Evolutionary conservation across 64 coral and sea anemone species (phyloP).

Genomic region (Montipora capricornis): DNA sequence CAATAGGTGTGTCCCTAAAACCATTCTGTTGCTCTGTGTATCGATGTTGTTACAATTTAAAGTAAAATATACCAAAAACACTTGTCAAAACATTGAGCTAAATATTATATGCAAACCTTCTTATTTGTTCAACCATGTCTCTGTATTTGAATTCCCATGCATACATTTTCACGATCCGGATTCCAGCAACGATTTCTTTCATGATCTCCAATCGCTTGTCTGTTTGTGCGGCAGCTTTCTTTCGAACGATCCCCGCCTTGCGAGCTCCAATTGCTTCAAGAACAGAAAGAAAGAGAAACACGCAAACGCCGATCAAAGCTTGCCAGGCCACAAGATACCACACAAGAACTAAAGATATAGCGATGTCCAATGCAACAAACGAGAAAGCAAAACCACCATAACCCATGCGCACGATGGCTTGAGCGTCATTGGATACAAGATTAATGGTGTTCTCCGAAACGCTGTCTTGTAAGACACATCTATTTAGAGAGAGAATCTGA

Average conservation of each 20-base stretch:
- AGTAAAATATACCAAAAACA: too few relatives aligned
- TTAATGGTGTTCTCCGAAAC: constrained; percentile 48
- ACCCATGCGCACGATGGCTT: neutral
- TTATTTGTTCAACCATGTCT: neutral
- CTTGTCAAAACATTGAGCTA: neutral
- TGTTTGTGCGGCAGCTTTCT: constrained; percentile 19
- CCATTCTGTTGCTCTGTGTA: too few relatives aligned
- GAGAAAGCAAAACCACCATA: neutral
- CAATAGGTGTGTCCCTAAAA: too few relatives aligned
- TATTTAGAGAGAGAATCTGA: neutral
- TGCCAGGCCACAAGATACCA: constrained; percentile 52
- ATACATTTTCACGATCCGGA: constrained; percentile 57
- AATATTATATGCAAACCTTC: constrained; percentile 13
- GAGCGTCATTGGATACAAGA: constrained; percentile 50
- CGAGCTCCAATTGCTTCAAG: neutral
- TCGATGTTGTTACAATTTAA: too few relatives aligned
- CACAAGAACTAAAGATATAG: neutral
- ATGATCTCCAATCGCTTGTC: constrained; percentile 35
- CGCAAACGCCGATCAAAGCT: neutral
- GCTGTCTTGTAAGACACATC: neutral
- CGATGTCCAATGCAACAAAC: constrained; percentile 10
- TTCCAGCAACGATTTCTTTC: constrained; percentile 41
- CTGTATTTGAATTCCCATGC: constrained; percentile 60
- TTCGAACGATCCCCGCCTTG: neutral
- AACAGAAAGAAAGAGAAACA: neutral